Evolutionary conservation across 2,888 invertebrate genomes (phyloP), one percentile per base, ranked within the genome.

Genomic region (Dasysyrphus tricinctus): DNA sequence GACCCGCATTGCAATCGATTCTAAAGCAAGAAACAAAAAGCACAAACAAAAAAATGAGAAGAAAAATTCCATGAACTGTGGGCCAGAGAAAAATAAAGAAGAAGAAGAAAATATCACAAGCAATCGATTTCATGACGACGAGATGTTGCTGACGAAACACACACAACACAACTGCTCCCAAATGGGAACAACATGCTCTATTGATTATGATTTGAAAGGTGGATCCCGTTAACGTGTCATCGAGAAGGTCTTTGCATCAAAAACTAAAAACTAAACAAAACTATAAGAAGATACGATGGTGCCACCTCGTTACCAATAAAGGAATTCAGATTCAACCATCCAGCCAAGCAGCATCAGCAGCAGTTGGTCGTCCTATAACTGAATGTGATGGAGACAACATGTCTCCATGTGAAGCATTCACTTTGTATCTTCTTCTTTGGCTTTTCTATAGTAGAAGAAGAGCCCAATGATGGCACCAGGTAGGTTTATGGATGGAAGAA

Each of bases 201-300:
- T 82, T 86, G 86, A 86, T 82, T 86, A 86, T 82, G 81, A 86
- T 86, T 86, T 82, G 86, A 86, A 88, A 89, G 89, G 89, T 89
- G 89, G 88, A 88, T 89, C 88, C 89, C 90, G 90, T 91, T 90
- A 90, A 90, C 90, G 90, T 90, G 90, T 90, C 90, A 90, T 89
- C 89, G 89, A 89, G 89, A 78, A 78, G 84, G 83, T 74, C 81
- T 81, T 79, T 83, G 84, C 79, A 80, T 84, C 59, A 74, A 61
- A 39, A 32, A 34, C 14, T 32, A n/a, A 34, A 29, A 69, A 54
- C 7, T 12, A 54, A n/a, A 24, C 12, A 29, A 19, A 14, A 39
- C 12, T 6, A 8, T 1, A n/a, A 39, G 11, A 54, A 51, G 49
- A 83, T 57, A 78, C 61, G 78, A 80, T 84, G 75, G 69, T 65